Conservation (phyloP, 2,888 invertebrate species). For the Scaptomyza flava region DNA sequence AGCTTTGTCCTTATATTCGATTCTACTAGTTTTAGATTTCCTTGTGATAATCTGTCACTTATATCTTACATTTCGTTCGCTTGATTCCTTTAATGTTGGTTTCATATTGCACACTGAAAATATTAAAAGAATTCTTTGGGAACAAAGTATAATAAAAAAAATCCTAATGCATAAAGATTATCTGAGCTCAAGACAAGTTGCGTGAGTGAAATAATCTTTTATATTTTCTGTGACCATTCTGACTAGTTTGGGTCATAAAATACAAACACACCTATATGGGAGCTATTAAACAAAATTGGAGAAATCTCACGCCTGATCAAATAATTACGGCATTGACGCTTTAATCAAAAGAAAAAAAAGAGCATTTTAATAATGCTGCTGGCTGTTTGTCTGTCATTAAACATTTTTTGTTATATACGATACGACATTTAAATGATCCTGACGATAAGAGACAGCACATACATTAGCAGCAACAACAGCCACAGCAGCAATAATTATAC, state of each 20-base stretch:
- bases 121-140: no score
- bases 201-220: no score
- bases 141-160: no score
- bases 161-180: no score
- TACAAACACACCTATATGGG: background rate
- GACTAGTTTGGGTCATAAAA: background rate
- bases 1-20: background rate
- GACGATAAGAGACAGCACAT: constrained; percentile 49
- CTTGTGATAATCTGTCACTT: no score
- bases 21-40: no score
- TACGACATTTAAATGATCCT: constrained; percentile 70
- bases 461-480: constrained; percentile 15
- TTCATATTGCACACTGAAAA: no score
- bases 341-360: constrained; percentile 13
- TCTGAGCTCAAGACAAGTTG: no score
- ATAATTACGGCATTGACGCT: constrained; percentile 44
- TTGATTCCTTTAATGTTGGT: no score
- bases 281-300: constrained; percentile 44
- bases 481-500: constrained; percentile 25
- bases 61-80: no score
- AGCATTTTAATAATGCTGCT: constrained; percentile 45
- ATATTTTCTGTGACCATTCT: background rate
- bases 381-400: constrained; percentile 61
- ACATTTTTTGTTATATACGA: constrained; percentile 54
- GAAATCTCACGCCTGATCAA: constrained; percentile 32